Conservation (phyloP, 2,113 vertebrate genomes). For the Pandion haliaetus region DNA sequence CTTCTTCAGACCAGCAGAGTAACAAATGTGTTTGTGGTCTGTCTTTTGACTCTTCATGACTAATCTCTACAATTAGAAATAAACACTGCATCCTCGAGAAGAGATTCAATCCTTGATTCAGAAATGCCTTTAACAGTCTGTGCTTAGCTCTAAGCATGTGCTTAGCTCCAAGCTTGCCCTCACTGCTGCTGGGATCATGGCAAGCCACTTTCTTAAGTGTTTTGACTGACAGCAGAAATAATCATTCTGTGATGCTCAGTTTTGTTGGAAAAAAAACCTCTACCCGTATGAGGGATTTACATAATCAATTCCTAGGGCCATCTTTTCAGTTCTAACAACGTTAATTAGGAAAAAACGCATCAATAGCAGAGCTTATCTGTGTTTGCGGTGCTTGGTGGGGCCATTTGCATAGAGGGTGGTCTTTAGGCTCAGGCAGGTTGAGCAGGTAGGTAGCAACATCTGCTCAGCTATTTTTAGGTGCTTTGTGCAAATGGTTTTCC, state of each 20-base stretch:
- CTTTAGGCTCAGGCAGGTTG: not conserved
- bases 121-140: not conserved
- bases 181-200: not conserved
- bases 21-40: not conserved
- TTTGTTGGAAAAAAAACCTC: not conserved
- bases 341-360: not conserved
- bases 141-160: not conserved
- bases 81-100: not conserved
- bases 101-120: not conserved
- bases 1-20: not conserved
- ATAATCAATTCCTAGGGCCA: not conserved
- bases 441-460: not conserved
- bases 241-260: not conserved
- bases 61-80: not conserved
- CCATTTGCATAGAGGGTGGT: not conserved
- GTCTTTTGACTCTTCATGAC: not conserved
- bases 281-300: not conserved
- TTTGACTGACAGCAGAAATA: not conserved
- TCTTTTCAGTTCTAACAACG: not conserved
- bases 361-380: not conserved
- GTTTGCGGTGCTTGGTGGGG: not conserved
- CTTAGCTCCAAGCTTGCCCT: not conserved
- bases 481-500: not conserved
- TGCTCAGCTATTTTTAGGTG: not conserved
- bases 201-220: not conserved